A percentile compares a stretch with the other conserved stretches of the same genome.
These are phyloP conservation scores for Monodelphis domestica DNA, from an alignment of 2,797 vertebrate species.

Conservation along the genomic window DNA sequence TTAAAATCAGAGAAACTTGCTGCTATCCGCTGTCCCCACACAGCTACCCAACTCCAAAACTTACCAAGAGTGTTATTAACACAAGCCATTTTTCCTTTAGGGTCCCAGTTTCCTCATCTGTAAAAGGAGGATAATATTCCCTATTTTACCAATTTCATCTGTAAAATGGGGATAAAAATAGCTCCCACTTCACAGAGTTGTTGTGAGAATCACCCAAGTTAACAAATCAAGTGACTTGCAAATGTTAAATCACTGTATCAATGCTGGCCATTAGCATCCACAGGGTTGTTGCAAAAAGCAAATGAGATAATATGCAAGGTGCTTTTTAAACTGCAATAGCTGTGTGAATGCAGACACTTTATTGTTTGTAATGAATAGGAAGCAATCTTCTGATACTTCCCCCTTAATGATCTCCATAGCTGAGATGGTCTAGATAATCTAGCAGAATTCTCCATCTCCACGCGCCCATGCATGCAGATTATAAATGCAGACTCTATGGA, in stretches of 20 bases:
- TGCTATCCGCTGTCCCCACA: neutral
- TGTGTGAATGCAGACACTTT: neutral
- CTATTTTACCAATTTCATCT: neutral
- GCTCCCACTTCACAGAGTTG: neutral
- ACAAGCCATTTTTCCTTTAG: neutral
- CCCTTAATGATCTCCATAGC: neutral
- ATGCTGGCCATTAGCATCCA: neutral
- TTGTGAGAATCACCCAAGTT: neutral
- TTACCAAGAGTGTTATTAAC: neutral
- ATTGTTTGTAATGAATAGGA: constrained; percentile 60
- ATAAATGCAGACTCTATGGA: neutral
- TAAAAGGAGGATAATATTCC: neutral
- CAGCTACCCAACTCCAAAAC: neutral
- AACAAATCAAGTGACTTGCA: neutral
- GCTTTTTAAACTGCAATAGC: neutral
- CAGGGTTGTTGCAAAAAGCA: neutral
- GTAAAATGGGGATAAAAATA: neutral
- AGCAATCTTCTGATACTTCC: constrained; percentile 3
- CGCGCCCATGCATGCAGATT: neutral
- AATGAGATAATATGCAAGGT: neutral
- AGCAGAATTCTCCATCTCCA: constrained; percentile 29
- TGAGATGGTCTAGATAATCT: constrained; percentile 32
- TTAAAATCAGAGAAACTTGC: neutral
- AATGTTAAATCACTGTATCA: neutral
- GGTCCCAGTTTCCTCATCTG: neutral